These are phyloP conservation scores for Thymelicus sylvestris DNA, from an alignment of 2,888 invertebrate species.

Conservation along the genomic window DNA sequence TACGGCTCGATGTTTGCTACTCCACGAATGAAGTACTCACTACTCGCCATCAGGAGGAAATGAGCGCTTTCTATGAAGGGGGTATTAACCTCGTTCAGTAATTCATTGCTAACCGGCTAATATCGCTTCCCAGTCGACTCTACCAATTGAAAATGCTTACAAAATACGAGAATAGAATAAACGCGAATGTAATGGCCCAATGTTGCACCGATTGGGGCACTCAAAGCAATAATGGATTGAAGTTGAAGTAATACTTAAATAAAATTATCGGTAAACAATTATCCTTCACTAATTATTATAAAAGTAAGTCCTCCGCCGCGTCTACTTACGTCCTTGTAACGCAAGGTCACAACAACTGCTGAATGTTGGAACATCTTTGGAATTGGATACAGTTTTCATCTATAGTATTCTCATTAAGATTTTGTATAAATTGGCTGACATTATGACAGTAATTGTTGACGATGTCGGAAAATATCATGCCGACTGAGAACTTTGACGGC, in stretches of 20 bases:
- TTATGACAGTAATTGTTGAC: too few species aligned
- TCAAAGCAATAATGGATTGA: constrained; percentile 27
- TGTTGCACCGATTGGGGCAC: constrained; percentile 35
- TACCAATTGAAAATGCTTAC: constrained; percentile 38
- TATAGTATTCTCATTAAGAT: too few species aligned
- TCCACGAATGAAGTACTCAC: constrained; percentile 60
- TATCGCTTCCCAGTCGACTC: constrained; percentile 35
- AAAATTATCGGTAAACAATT: constrained; percentile 39
- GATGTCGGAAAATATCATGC: too few species aligned
- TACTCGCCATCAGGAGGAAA: constrained; percentile 59
- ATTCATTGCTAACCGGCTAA: constrained; percentile 48
- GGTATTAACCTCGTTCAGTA: constrained; percentile 54
- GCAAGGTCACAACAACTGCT: too few species aligned
- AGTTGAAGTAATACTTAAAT: constrained; percentile 39
- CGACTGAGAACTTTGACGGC: too few species aligned
- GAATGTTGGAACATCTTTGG: too few species aligned
- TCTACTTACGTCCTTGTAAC: too few species aligned
- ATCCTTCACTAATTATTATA: neutral
- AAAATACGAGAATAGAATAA: constrained; percentile 38
- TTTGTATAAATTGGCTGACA: too few species aligned
- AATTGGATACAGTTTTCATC: too few species aligned
- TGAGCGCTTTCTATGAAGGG: constrained; percentile 67
- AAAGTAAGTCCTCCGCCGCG: too few species aligned
- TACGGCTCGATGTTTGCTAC: constrained; percentile 68
- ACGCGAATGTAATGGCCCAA: constrained; percentile 35